These are phyloP conservation scores for Lagocephalus sceleratus DNA, from an alignment of 2,797 vertebrate species.

Conservation along the genomic window DNA sequence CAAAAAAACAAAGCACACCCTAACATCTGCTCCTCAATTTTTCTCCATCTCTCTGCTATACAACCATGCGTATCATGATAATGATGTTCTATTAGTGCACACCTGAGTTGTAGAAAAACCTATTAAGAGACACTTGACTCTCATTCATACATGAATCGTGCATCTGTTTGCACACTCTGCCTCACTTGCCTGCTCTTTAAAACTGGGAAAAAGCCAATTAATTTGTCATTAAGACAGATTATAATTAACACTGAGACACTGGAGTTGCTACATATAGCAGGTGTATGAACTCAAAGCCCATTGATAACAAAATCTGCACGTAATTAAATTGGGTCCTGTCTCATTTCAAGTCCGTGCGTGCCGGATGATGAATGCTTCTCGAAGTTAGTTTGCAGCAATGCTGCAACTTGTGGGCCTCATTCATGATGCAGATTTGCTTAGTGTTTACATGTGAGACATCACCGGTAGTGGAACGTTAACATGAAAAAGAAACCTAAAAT, in stretches of 20 bases:
- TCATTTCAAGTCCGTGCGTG: conserved; percentile 5
- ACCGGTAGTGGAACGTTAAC: no score
- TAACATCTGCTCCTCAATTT: conserved; percentile 18
- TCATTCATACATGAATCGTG: no score
- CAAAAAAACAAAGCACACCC: conserved; percentile 12
- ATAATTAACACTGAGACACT: conserved; percentile 21
- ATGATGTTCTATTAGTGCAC: no score
- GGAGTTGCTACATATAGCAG: not conserved
- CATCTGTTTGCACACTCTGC: not conserved
- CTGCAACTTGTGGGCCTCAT: conserved; percentile 14
- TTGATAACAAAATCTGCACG: conserved; percentile 1
- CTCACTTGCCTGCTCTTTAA: conserved; percentile 8
- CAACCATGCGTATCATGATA: no score
- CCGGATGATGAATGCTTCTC: conserved; percentile 6
- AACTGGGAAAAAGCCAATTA: conserved; percentile 4
- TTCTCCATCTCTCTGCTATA: no score
- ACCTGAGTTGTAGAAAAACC: no score
- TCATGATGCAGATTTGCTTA: conserved; percentile 9
- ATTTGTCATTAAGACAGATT: conserved; percentile 24
- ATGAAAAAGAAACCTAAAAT: no score
- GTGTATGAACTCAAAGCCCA: conserved; percentile 20
- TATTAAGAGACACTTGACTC: no score
- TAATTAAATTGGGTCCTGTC: conserved; percentile 30
- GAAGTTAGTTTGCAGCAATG: not conserved
- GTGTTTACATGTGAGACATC: conserved; percentile 9